Percentiles rank a stretch among this genome's conserved stretches.
Evolutionary conservation across 2,888 invertebrate species (phyloP).

Genomic region (Watsonalla cultraria): DNA sequence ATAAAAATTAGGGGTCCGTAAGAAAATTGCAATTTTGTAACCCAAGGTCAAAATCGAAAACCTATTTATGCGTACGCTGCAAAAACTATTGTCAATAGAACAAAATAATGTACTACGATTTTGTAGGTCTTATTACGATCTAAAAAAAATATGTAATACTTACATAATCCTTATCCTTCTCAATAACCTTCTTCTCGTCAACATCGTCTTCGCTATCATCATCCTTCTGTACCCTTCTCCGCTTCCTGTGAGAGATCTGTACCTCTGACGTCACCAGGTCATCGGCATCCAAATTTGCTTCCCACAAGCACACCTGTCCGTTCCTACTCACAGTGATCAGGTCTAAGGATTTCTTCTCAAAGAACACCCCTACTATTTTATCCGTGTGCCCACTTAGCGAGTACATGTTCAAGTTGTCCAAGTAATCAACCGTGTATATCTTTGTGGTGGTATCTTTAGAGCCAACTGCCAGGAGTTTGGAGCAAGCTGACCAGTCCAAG

Average conservation of each 20-base stretch:
- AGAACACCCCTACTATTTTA: constrained; percentile 90
- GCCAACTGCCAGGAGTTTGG: constrained; percentile 92
- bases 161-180: constrained; percentile 73
- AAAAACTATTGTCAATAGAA: too few relatives aligned
- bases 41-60: too few relatives aligned
- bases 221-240: constrained; percentile 51
- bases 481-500: constrained; percentile 96
- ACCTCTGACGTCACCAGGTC: constrained; percentile 79
- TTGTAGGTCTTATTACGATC: too few relatives aligned
- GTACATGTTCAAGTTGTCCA: constrained; percentile 86
- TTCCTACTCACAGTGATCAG: constrained; percentile 90
- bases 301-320: constrained; percentile 92
- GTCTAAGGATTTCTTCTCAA: constrained; percentile 91
- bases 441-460: constrained; percentile 93
- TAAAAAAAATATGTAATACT: too few relatives aligned
- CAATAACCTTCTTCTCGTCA: constrained; percentile 76
- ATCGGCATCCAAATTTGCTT: constrained; percentile 85
- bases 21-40: too few relatives aligned
- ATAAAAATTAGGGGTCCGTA: too few relatives aligned
- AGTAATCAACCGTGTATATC: constrained; percentile 87
- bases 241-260: constrained; percentile 73
- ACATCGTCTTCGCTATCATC: constrained; percentile 83
- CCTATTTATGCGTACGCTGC: too few relatives aligned
- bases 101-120: too few relatives aligned
- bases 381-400: constrained; percentile 92